Conservation (phyloP, 2,113 vertebrate species). For the Pangasianodon gigas region DNA sequence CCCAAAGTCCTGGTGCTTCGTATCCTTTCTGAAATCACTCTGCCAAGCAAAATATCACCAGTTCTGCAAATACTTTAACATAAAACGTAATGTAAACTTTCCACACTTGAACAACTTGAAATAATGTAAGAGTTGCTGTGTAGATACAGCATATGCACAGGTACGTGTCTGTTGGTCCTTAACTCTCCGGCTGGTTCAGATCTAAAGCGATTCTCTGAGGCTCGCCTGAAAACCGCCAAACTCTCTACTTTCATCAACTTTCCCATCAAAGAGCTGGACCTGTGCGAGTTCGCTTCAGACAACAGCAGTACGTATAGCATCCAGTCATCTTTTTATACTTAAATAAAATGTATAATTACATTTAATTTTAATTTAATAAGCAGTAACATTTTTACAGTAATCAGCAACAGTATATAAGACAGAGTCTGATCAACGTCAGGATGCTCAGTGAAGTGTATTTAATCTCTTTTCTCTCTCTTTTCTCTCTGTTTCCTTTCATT, state of each 20-base stretch:
- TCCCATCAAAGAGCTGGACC: conserved; percentile 90
- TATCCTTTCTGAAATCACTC: conserved; percentile 78
- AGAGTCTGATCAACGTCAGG: background rate
- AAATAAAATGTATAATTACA: background rate
- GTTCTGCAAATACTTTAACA: background rate
- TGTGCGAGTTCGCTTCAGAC: conserved; percentile 87
- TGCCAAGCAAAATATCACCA: background rate
- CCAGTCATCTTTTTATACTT: background rate
- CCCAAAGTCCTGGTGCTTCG: conserved; percentile 95
- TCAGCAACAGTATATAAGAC: background rate
- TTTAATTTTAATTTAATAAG: background rate
- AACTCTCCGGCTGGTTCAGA: conserved; percentile 72
- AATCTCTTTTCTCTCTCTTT: background rate
- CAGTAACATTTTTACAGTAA: background rate
- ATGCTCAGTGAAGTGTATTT: background rate
- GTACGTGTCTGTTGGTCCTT: conserved; percentile 68
- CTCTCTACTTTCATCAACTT: conserved; percentile 93
- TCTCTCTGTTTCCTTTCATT: conserved; percentile 15
- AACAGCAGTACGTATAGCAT: conserved; percentile 79
- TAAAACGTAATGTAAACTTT: background rate
- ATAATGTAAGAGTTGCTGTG: background rate
- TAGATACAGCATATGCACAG: background rate
- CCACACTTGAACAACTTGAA: too few relatives aligned
- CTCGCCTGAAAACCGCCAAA: conserved; percentile 86
- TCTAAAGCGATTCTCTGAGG: conserved; percentile 94